Evolutionary conservation across 2,113 vertebrate species (phyloP).

Genomic region (Bufo bufo): DNA sequence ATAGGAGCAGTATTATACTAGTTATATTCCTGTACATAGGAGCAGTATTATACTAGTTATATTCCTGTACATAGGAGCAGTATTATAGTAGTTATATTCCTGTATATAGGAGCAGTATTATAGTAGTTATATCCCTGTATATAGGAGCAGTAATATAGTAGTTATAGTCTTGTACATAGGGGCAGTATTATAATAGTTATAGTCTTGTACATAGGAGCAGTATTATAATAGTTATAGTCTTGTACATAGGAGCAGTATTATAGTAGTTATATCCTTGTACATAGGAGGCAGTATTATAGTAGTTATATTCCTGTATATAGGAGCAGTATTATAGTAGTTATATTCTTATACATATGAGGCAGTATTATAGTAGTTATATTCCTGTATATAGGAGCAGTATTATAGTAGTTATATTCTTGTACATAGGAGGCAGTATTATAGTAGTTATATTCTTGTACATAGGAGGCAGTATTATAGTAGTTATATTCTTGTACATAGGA

Average conservation of each 20-base stretch:
- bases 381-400: not conserved
- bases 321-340: not conserved
- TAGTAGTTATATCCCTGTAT: not conserved
- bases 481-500: conserved; percentile 9
- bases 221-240: not conserved
- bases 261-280: not conserved
- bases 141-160: not conserved
- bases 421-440: not conserved
- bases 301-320: not conserved
- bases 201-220: not conserved
- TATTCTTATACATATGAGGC: not conserved
- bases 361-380: not conserved
- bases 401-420: not conserved
- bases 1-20: not conserved
- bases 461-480: conserved; percentile 14
- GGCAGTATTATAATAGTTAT: not conserved
- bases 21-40: not conserved
- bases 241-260: not conserved
- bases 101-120: not conserved
- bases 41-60: not conserved
- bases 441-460: conserved; percentile 1
- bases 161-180: not conserved
- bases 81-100: not conserved
- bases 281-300: not conserved
- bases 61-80: not conserved